Conservation (phyloP, 2,888 invertebrate species). For the Mesorhabditis belari region DNA sequence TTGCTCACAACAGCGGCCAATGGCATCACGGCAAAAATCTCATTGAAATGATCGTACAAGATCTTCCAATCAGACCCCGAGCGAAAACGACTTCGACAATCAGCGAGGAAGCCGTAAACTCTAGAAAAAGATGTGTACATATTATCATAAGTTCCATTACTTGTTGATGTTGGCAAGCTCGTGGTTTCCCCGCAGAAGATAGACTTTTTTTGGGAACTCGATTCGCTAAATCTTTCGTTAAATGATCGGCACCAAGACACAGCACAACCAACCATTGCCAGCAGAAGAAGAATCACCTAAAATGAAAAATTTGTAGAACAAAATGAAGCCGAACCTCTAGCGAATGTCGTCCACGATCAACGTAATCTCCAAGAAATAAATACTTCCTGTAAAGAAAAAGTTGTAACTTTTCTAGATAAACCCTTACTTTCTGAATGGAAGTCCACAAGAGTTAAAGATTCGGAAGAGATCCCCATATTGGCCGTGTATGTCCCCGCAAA, state of each 20-base stretch:
- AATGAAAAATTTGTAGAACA: too few relatives aligned
- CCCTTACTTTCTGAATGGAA: not conserved
- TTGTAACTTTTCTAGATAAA: not conserved
- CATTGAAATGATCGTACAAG: constrained; percentile 37
- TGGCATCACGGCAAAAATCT: constrained; percentile 43
- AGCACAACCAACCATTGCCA: too few relatives aligned
- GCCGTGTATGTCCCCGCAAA: constrained; percentile 30
- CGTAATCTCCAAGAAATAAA: constrained; percentile 41
- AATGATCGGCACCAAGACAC: constrained; percentile 27
- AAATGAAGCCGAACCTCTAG: constrained; percentile 35
- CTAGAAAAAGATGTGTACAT: constrained; percentile 12
- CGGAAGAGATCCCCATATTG: constrained; percentile 25
- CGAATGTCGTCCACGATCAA: constrained; percentile 40
- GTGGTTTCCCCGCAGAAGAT: constrained; percentile 42
- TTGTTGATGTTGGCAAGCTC: constrained; percentile 41
- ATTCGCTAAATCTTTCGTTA: too few relatives aligned
- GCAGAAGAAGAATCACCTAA: not conserved
- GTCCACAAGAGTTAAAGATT: constrained; percentile 17
- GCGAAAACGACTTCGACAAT: constrained; percentile 21
- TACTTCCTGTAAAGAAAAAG: constrained; percentile 10
- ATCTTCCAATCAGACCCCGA: constrained; percentile 4
- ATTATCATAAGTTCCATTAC: constrained; percentile 6
- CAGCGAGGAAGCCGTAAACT: constrained; percentile 35
- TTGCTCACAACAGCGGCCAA: constrained; percentile 31
- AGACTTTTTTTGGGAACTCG: constrained; percentile 35